Percentiles rank a stretch among this genome's conserved stretches.
Conservation (phyloP, 2,797 vertebrate genomes). For the Periophthalmus magnuspinnatus region DNA sequence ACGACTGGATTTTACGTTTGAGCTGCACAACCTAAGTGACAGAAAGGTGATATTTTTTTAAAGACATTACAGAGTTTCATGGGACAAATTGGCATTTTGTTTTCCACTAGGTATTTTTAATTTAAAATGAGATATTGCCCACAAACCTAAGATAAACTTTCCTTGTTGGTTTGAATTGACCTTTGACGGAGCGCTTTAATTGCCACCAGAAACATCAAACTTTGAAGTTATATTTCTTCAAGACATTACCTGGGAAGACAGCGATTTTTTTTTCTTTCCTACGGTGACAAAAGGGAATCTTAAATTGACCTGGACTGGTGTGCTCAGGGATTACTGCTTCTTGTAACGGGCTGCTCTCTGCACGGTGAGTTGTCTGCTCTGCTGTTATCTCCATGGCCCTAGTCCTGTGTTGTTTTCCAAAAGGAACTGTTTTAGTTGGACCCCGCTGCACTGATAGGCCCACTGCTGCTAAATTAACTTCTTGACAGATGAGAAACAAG, state of each 20-base stretch:
- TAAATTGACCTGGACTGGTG: constrained; percentile 57
- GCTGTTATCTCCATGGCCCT: constrained; percentile 8
- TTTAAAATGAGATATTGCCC: constrained; percentile 65
- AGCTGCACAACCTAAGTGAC: constrained; percentile 17
- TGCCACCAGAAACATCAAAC: background rate
- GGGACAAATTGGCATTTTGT: constrained; percentile 50
- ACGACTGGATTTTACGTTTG: constrained; percentile 52
- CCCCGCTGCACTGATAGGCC: constrained; percentile 4
- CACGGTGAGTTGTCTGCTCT: constrained; percentile 63
- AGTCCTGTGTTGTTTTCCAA: background rate
- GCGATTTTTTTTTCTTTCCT: constrained; percentile 16
- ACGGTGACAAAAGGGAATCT: constrained; percentile 36
- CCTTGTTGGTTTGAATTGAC: constrained; percentile 4
- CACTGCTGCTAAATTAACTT: constrained; percentile 24
- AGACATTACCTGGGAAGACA: constrained; percentile 30
- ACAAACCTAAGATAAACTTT: constrained; percentile 75
- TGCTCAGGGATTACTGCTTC: constrained; percentile 70
- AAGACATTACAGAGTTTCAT: constrained; percentile 38
- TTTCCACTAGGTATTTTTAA: constrained; percentile 69
- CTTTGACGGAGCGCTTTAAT: constrained; percentile 28
- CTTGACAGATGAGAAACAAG: constrained; percentile 54
- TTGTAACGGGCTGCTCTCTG: constrained; percentile 34
- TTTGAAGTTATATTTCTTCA: constrained; percentile 1
- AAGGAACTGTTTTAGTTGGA: constrained; percentile 23
- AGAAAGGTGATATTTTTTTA: constrained; percentile 39